Conservation (phyloP, 2,797 vertebrate species). For the Apogon hyalosoma region DNA sequence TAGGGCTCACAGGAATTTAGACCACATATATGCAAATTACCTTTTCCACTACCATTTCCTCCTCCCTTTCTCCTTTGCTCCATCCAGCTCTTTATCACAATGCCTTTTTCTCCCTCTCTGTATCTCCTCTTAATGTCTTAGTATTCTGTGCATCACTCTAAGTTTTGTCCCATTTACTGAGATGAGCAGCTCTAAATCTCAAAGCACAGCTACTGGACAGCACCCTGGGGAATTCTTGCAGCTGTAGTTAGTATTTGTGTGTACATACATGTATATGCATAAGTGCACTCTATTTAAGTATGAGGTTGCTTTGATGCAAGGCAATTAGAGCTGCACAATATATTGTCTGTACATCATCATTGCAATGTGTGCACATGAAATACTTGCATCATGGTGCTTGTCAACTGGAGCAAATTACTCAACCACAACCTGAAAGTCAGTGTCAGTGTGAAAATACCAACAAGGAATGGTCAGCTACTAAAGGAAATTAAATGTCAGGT, state of each 20-base stretch:
- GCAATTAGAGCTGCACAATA: not conserved
- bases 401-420: too few relatives aligned
- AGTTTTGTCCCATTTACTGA: constrained; percentile 45
- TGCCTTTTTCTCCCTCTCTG: constrained; percentile 1
- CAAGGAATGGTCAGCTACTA: too few relatives aligned
- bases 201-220: constrained; percentile 42
- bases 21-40: constrained; percentile 47
- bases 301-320: constrained; percentile 1
- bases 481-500: too few relatives aligned
- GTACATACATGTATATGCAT: constrained; percentile 4
- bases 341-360: too few relatives aligned
- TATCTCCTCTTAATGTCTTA: constrained; percentile 25
- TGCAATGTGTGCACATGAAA: too few relatives aligned
- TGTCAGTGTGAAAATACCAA: too few relatives aligned
- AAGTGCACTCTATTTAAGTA: constrained; percentile 15
- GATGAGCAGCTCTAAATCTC: constrained; percentile 47
- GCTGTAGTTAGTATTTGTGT: constrained; percentile 17
- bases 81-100: constrained; percentile 19
- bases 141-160: constrained; percentile 26
- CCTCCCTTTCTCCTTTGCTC: constrained; percentile 15
- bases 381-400: too few relatives aligned
- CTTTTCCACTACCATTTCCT: constrained; percentile 11
- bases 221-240: constrained; percentile 35
- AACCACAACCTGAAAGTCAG: too few relatives aligned
- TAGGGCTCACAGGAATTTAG: constrained; percentile 40